Evolutionary conservation across 2,888 invertebrate genomes (phyloP).

Genomic region (Agrochola circellaris): DNA sequence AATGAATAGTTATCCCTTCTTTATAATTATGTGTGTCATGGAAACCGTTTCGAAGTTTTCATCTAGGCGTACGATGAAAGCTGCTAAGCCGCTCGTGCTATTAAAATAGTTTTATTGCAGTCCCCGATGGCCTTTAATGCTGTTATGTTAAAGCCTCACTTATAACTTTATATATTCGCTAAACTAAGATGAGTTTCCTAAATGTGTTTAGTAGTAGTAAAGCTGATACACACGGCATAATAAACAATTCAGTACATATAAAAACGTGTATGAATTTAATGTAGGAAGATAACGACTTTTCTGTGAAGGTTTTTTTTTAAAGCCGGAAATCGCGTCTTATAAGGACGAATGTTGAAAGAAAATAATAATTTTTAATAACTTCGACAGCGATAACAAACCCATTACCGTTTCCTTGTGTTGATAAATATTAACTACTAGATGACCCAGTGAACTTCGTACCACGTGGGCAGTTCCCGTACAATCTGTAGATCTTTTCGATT

Average conservation of each 20-base stretch:
- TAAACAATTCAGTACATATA: background rate
- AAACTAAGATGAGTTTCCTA: conserved; percentile 40
- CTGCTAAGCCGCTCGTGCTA: background rate
- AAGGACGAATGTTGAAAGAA: background rate
- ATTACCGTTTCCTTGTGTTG: background rate
- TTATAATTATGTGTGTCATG: background rate
- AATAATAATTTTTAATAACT: background rate
- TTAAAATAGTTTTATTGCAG: conserved; percentile 39
- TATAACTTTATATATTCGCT: conserved; percentile 32
- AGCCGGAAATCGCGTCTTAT: background rate
- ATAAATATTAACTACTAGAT: background rate
- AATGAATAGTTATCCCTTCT: background rate
- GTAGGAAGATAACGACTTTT: background rate
- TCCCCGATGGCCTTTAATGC: conserved; percentile 4
- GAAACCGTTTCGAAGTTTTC: conserved; percentile 1
- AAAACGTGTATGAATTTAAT: background rate
- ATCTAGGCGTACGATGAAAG: background rate
- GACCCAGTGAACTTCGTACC: too few relatives aligned
- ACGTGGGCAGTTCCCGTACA: too few relatives aligned
- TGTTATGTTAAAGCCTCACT: conserved; percentile 32
- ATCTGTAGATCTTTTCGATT: too few relatives aligned
- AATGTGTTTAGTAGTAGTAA: conserved; percentile 26
- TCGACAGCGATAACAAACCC: background rate
- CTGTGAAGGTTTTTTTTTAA: background rate
- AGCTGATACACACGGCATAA: background rate